These are phyloP conservation scores for Crotophaga sulcirostris DNA, from an alignment of 2,113 vertebrate species.

Conservation along the genomic window DNA sequence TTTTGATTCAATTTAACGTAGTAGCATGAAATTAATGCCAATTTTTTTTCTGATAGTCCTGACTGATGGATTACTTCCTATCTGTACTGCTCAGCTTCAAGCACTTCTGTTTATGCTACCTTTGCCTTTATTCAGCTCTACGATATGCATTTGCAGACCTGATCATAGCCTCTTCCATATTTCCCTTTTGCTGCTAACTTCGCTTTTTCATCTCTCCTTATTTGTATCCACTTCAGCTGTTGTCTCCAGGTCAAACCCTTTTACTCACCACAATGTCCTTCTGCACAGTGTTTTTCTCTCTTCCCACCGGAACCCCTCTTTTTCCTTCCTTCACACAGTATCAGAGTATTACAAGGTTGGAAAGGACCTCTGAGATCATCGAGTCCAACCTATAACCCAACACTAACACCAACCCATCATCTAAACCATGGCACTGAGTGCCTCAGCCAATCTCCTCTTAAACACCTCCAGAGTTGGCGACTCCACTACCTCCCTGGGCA, in stretches of 20 bases:
- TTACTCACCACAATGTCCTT: background rate
- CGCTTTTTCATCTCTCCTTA: background rate
- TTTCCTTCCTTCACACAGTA: background rate
- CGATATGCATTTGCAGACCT: rapidly evolving
- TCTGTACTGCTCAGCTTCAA: background rate
- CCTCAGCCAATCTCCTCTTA: too few species aligned
- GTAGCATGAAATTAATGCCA: slow-evolving; percentile 28
- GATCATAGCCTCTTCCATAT: background rate
- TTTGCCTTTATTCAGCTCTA: background rate
- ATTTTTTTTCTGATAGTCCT: slow-evolving; percentile 17
- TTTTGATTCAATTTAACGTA: slow-evolving; percentile 38
- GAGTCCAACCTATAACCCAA: too few species aligned
- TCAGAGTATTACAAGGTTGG: too few species aligned
- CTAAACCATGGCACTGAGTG: too few species aligned
- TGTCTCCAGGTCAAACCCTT: background rate
- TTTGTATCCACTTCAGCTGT: background rate
- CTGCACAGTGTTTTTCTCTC: background rate
- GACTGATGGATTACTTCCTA: slow-evolving; percentile 49
- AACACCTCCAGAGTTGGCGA: too few species aligned
- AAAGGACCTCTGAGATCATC: too few species aligned
- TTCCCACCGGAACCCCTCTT: background rate
- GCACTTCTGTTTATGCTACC: background rate
- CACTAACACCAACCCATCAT: too few species aligned
- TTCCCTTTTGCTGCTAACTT: background rate
- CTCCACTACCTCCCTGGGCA: too few species aligned